Conservation (phyloP, 1,140 invertebrate genomes). For the Caerostris extrusa region DNA sequence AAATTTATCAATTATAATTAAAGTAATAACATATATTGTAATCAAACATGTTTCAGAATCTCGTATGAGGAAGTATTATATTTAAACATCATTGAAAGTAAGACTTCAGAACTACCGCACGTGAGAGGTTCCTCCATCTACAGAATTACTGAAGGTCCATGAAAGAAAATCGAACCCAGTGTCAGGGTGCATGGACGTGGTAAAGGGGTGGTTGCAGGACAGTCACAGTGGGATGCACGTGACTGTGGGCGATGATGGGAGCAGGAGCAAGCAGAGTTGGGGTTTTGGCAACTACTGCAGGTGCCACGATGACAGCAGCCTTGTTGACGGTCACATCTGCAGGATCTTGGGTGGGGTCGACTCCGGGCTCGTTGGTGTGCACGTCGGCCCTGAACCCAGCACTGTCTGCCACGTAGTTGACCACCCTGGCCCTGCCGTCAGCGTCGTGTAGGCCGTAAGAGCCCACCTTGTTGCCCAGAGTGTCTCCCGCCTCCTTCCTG, state of each 20-base stretch:
- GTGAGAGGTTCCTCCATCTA: not conserved
- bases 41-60: too few relatives aligned
- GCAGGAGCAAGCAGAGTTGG: not conserved
- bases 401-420: slow-evolving; percentile 79
- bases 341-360: slow-evolving; percentile 54
- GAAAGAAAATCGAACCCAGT: not conserved
- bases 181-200: slow-evolving; percentile 18
- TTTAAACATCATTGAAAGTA: too few relatives aligned
- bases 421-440: slow-evolving; percentile 77
- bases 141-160: not conserved
- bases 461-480: slow-evolving; percentile 77
- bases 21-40: too few relatives aligned
- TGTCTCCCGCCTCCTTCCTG: slow-evolving; percentile 76
- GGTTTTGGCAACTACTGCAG: slow-evolving; percentile 2
- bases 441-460: slow-evolving; percentile 79
- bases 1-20: too few relatives aligned
- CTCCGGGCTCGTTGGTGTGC: slow-evolving; percentile 77
- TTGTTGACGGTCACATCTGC: slow-evolving; percentile 78
- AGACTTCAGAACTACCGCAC: too few relatives aligned
- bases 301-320: slow-evolving; percentile 48
- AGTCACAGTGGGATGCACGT: not conserved
- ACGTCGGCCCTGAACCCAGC: slow-evolving; percentile 77
- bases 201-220: not conserved
- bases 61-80: too few relatives aligned
- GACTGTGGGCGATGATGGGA: not conserved